phyloP scores from a whole-genome alignment of 2,888 invertebrate genomes.

The Electrophaes corylata region DNA sequence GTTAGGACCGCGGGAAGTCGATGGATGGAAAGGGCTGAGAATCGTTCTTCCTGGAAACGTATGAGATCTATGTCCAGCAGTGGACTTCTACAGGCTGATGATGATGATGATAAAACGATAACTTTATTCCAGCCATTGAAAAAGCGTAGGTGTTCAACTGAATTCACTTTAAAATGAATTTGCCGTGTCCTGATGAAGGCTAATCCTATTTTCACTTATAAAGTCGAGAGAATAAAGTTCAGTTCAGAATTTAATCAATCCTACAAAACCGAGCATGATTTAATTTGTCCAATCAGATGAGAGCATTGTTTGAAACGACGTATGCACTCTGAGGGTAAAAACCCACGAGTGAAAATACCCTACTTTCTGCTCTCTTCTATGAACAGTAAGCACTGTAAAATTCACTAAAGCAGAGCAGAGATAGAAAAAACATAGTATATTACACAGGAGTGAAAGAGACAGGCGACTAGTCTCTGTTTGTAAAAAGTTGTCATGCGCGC shows the following conservation, averaged over 20 bases:
- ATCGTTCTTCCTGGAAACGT: no score
- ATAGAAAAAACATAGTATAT: slow-evolving; percentile 2
- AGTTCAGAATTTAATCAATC: slow-evolving; percentile 28
- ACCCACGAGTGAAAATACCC: slow-evolving; percentile 1
- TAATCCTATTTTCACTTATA: slow-evolving; percentile 18
- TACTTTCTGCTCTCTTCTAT: background rate
- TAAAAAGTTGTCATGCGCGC: slow-evolving; percentile 9
- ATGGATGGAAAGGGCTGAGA: no score
- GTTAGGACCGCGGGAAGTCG: no score
- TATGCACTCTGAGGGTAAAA: slow-evolving; percentile 46
- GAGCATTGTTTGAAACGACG: slow-evolving; percentile 59
- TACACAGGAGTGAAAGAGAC: background rate
- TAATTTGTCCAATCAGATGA: slow-evolving; percentile 63
- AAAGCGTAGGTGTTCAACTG: no score
- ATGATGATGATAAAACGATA: no score
- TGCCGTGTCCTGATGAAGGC: slow-evolving; percentile 5
- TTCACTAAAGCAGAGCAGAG: background rate
- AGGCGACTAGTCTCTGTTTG: background rate
- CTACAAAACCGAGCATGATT: slow-evolving; percentile 45
- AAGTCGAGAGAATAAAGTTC: slow-evolving; percentile 16
- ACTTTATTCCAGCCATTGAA: no score
- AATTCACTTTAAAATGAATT: background rate
- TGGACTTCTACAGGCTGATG: no score
- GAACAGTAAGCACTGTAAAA: background rate
- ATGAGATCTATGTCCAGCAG: no score